phyloP scores from a whole-genome alignment of 2,797 vertebrate species.

The Momotus momota region DNA sequence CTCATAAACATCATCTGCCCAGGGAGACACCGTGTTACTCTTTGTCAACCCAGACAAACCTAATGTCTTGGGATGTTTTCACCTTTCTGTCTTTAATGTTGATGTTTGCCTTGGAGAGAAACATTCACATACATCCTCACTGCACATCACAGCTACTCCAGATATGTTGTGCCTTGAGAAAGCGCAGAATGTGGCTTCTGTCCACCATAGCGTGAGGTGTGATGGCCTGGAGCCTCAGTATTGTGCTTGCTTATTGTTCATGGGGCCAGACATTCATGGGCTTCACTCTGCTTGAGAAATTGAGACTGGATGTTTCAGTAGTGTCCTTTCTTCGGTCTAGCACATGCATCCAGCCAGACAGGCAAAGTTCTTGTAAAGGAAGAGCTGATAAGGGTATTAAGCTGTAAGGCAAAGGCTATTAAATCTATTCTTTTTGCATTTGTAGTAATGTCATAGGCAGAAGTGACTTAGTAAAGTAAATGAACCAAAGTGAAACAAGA shows the following conservation, averaged over 20 bases:
- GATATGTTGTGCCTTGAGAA: neutral
- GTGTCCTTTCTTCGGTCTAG: neutral
- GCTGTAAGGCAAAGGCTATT: neutral
- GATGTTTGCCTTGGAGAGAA: neutral
- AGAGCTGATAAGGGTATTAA: neutral
- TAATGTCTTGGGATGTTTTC: neutral
- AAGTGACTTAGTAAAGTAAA: neutral
- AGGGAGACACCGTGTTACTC: neutral
- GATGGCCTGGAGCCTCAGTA: neutral
- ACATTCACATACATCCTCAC: neutral
- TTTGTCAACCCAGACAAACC: neutral
- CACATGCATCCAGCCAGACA: neutral
- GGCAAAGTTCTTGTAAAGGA: neutral
- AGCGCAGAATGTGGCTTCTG: neutral
- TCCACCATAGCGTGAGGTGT: neutral
- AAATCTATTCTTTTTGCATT: neutral
- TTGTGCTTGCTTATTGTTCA: neutral
- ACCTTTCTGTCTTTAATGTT: neutral
- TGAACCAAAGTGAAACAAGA: neutral
- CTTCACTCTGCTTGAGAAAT: neutral
- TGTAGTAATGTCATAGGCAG: neutral
- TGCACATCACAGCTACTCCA: neutral
- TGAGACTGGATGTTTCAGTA: neutral
- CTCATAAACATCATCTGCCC: neutral
- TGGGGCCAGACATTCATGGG: neutral